Conservation (phyloP, 2,797 vertebrate genomes). For the Propithecus deckenii region DNA sequence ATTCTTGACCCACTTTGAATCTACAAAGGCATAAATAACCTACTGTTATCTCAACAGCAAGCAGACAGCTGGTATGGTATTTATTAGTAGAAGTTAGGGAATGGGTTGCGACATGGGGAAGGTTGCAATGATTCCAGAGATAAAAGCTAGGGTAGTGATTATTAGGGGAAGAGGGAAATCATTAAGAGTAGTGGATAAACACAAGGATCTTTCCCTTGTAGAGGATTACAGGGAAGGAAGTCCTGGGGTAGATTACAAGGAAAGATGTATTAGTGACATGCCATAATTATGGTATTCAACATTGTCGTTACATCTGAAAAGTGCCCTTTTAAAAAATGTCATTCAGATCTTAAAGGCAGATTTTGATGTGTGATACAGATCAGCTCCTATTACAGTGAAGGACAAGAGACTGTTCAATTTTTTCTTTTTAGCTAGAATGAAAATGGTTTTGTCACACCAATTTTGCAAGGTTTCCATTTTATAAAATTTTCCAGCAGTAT, state of each 20-base stretch:
- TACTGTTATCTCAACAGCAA: constrained; percentile 28
- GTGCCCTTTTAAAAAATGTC: constrained; percentile 26
- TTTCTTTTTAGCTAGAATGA: constrained; percentile 24
- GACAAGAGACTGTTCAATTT: constrained; percentile 2
- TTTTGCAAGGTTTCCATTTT: constrained; percentile 56
- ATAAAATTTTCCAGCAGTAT: constrained; percentile 10
- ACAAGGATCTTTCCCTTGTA: neutral
- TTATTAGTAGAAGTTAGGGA: constrained; percentile 31
- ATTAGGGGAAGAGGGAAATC: constrained; percentile 1
- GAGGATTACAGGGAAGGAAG: constrained; percentile 35
- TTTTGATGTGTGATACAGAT: constrained; percentile 37
- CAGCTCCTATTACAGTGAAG: constrained; percentile 17
- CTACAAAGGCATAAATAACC: neutral
- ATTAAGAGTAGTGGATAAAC: constrained; percentile 11
- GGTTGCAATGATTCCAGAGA: constrained; percentile 22
- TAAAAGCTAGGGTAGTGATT: neutral
- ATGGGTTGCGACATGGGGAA: neutral
- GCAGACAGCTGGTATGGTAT: neutral
- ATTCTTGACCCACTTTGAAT: constrained; percentile 52
- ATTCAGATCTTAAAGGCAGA: constrained; percentile 37
- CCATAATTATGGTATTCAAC: constrained; percentile 39
- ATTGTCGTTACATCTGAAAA: constrained; percentile 50
- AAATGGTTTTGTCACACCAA: constrained; percentile 35
- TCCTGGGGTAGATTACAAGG: constrained; percentile 4
- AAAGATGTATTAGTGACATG: constrained; percentile 34